Evolutionary conservation across 2,113 vertebrate species (phyloP), one percentile per base, ranked within the genome.

Genomic region (Cnemophilus loriae): DNA sequence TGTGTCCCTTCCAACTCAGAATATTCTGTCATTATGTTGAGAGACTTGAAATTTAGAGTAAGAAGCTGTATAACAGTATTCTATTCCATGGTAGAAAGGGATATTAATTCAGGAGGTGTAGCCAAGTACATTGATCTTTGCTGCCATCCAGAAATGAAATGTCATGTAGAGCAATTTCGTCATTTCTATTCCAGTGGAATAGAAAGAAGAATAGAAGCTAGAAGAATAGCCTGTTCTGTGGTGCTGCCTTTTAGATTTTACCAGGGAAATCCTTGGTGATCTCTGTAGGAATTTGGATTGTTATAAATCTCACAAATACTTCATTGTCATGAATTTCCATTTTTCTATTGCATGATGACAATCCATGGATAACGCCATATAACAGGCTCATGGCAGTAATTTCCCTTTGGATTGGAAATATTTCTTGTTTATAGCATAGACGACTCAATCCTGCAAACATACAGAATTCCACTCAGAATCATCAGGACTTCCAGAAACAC

Each of bases 121-220:
- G 90, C 85, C 84, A 96, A 97, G 68, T 85, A 83, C 91, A 97
- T 93, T 97, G 97, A 97, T 97, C 93, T 98, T 97, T 89, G 55
- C 79, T 96, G 88, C 80, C 74, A 92, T 68, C 53, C 63, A 96
- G 95, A 97, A 97, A 94, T 91, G 87, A 97, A 97, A 97, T 96
- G 93, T 88, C 87, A 89, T 85, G 80, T 95, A 89, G 13, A 97
- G 61, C 75, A 96, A 87, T 74, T 94, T 93, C 0, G 49, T 94
- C 83, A 85, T 83, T 97, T 67, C 49, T 97, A 68, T 97, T 96
- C 79, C 67, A 60, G 67, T 39, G n/a, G n/a, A n/a, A n/a, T n/a
- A n/a, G n/a, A n/a, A n/a, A n/a, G n/a, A n/a, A n/a, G n/a, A n/a
- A n/a, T n/a, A n/a, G n/a, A n/a, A n/a, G n/a, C n/a, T n/a, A n/a